Conservation (phyloP, 2,797 vertebrate species). For the Tachyglossus aculeatus region DNA sequence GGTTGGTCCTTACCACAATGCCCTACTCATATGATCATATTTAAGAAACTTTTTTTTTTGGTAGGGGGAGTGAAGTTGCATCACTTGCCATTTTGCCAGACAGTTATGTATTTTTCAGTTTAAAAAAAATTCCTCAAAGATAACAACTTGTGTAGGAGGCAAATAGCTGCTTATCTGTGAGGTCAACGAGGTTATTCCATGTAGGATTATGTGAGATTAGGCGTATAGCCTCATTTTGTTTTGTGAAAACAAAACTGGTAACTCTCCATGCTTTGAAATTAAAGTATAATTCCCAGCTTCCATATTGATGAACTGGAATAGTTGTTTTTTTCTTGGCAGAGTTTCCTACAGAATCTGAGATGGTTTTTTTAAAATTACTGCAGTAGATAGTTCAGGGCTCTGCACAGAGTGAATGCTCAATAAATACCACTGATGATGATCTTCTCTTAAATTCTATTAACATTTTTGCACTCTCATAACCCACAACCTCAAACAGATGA, state of each 20-base stretch:
- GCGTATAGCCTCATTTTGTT: conserved; percentile 45
- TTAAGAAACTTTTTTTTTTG: conserved; percentile 23
- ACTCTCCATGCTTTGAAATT: conserved; percentile 33
- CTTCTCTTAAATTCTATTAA: too few relatives aligned
- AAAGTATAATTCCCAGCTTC: conserved; percentile 23
- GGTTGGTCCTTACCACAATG: conserved; percentile 10
- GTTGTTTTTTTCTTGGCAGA: conserved; percentile 47
- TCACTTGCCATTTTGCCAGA: conserved; percentile 33
- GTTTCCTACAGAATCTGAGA: conserved; percentile 43
- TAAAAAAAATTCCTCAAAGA: conserved; percentile 59
- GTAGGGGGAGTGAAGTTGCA: conserved; percentile 4
- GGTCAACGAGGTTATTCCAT: conserved; percentile 45
- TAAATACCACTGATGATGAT: too few relatives aligned
- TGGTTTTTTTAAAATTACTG: conserved; percentile 52
- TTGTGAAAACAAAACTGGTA: conserved; percentile 23
- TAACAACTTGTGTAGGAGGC: conserved; percentile 55
- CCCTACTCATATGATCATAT: not conserved
- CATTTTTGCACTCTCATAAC: too few relatives aligned
- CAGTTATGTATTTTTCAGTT: conserved; percentile 43
- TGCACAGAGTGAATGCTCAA: too few relatives aligned
- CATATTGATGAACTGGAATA: conserved; percentile 31
- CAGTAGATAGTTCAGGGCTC: too few relatives aligned
- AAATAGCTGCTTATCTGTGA: conserved; percentile 50
- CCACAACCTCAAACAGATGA: too few relatives aligned
- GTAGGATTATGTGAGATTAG: conserved; percentile 25